These are phyloP conservation scores for Scolanthus callimorphus DNA, from an alignment of 92 coral and sea anemone species.

Conservation along the genomic window DNA sequence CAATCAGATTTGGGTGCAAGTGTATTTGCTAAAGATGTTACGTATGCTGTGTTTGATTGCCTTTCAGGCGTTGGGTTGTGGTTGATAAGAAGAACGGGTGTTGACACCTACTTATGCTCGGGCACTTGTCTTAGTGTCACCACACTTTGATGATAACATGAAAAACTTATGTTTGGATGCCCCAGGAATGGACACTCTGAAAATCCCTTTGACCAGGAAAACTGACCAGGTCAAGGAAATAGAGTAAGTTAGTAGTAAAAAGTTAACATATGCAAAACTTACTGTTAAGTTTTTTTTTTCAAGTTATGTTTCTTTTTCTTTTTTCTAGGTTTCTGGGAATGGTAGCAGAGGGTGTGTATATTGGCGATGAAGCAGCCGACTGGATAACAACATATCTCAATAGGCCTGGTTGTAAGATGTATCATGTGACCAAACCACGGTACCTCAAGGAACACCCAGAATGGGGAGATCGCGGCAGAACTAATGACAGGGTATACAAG, in stretches of 20 bases:
- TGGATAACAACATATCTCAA: slow-evolving; percentile 77
- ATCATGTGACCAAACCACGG: slow-evolving; percentile 56
- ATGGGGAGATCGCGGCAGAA: slow-evolving; percentile 57
- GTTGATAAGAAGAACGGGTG: slow-evolving; percentile 53
- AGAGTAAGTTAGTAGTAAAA: background rate
- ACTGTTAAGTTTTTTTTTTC: too few relatives aligned
- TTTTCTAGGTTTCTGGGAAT: too few relatives aligned
- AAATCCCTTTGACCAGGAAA: slow-evolving; percentile 28
- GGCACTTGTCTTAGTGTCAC: slow-evolving; percentile 57
- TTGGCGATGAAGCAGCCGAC: slow-evolving; percentile 69
- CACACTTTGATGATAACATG: slow-evolving; percentile 54
- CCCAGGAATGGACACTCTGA: slow-evolving; percentile 81
- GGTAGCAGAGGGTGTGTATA: slow-evolving; percentile 72
- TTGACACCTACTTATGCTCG: slow-evolving; percentile 27
- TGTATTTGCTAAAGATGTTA: too few relatives aligned
- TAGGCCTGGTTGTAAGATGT: slow-evolving; percentile 57
- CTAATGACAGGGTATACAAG: slow-evolving; percentile 65
- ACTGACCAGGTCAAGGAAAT: slow-evolving; percentile 5
- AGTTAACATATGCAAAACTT: too few relatives aligned
- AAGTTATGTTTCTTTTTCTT: too few relatives aligned
- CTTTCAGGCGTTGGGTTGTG: slow-evolving; percentile 62
- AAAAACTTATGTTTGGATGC: slow-evolving; percentile 58
- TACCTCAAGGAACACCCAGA: slow-evolving; percentile 32
- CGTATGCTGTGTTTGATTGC: background rate
- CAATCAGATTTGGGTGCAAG: too few relatives aligned